Base-by-base conservation (phyloP, 2,113 vertebrate species). In the Serilophus lunatus region DNA sequence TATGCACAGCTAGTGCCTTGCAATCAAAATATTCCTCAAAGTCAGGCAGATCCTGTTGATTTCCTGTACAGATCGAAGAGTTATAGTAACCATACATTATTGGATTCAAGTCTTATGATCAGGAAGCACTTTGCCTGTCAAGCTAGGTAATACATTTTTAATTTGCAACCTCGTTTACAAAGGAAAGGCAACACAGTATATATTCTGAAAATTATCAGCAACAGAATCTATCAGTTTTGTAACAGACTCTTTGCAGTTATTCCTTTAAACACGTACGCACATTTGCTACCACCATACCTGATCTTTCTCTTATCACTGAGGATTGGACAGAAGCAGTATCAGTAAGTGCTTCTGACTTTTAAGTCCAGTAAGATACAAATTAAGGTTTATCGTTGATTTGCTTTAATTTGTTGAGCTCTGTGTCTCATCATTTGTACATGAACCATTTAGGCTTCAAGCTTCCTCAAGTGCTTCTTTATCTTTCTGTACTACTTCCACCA, bases 91-190 rank as follows among this genome's bases (percentile, higher is more conserved):
- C n/a, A 54, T 44, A 76, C 12, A 42, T 66, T 65, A 79, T 2
- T 57, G 45, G 20, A 61, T 72, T 59, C 66, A 71, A 42, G 29
- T 68, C 66, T 88, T 45, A 60, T 1, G 3, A 66, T 57, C 51
- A 86, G 84, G 82, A 88, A 95, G 84, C 75, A 86, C 70, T 97
- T 69, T 60, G 23, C 69, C 40, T 95, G 79, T 82, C 84, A 86
- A 35, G 71, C 4, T 4, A 60, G 18, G 31, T 38, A 76, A 93
- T 86, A 63, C 4, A 93, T 81, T 76, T 94, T 95, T 91, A 92
- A 96, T 95, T 72, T 60, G 35, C 42, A 69, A 56, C 28, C 49
- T 76, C 56, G 65, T 69, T 92, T 71, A 19, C 33, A 79, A 71
- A 88, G 60, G 38, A 53, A 89, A 83, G 33, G 36, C 49, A 82